Evolutionary conservation across 2,113 vertebrate species (phyloP).

Genomic region (Lonchura striata): DNA sequence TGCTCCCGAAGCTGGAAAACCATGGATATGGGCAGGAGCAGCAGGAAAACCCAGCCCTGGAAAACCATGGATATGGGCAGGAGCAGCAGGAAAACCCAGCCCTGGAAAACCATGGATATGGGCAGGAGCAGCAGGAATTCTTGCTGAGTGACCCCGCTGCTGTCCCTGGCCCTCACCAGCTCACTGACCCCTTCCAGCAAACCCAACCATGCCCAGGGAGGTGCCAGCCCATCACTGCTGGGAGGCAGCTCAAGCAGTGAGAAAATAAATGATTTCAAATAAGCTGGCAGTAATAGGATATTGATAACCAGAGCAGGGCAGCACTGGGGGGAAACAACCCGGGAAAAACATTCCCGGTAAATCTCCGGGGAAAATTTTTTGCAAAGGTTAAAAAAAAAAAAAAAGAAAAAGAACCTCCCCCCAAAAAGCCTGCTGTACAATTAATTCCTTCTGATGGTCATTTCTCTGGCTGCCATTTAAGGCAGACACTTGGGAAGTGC

Average conservation of each 20-base stretch:
- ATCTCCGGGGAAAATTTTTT: not conserved
- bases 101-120: accelerated
- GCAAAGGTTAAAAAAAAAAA: not conserved
- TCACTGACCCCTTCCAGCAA: not conserved
- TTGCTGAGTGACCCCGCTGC: not conserved
- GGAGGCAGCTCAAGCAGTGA: not conserved
- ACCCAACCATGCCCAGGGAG: not conserved
- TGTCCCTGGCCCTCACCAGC: not conserved
- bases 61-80: accelerated
- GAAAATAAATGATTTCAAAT: not conserved
- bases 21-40: accelerated
- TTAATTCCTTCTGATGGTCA: not conserved
- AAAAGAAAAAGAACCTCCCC: accelerated
- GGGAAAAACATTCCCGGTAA: not conserved
- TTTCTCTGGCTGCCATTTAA: constrained; percentile 24
- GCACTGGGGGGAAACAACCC: not conserved
- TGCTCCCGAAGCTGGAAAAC: not conserved
- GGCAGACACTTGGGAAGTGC: not conserved
- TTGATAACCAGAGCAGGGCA: constrained; percentile 11
- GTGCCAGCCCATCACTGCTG: not conserved
- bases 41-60: no score
- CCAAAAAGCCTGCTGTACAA: not conserved
- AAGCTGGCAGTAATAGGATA: not conserved
- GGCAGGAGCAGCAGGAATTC: not conserved
- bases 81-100: no score